Evolutionary conservation across 2,888 invertebrate genomes (phyloP), one percentile per base, ranked within the genome.

Genomic region (Chrysopilus asiliformis): DNA sequence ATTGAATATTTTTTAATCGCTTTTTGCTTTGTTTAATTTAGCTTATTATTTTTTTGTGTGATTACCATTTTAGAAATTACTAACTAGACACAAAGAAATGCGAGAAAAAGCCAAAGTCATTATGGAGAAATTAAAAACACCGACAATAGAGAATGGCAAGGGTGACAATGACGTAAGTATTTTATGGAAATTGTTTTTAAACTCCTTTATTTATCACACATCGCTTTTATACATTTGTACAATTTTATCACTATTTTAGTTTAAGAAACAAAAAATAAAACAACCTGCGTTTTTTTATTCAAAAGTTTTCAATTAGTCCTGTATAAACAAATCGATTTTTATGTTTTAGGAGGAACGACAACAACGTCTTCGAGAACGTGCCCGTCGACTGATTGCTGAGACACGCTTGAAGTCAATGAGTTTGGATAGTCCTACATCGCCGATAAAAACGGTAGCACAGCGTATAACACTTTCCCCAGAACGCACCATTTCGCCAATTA

Each of bases 361-460:
- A 55, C 77, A 76, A 40, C 79, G 83, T 55, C 62, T 94, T 45
- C 69, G 87, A 6, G 93, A 93, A 59, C 69, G 91, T 57, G 94
- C 94, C 40, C 74, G 90, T 48, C 77, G 80, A 52, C 68, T 94
- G 36, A 90, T 94, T 41, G 86, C 86, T 0, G 89, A 91, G 56
- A 87, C 87, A 2, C 70, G 84, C 49, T 68, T 68, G 19, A 61
- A 60, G 45, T 46, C 52, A 12, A 45, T 49, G 3, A 54, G 50
- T 39, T 48, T 51, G 2, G 57, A 57, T n/a, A 58, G 56, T 35
- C 60, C 62, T 3, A 56, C 58, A 28, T 55, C 60, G 27, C 64
- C 64, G 9, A 57, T 58, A 10, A 59, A 58, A 37, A 40, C 50
- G 16, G 40, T 46, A 14, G 44, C 46, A 15, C 59, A 60, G 36